phyloP scores from a whole-genome alignment of 2,113 vertebrate genomes.

The Anas platyrhynchos region DNA sequence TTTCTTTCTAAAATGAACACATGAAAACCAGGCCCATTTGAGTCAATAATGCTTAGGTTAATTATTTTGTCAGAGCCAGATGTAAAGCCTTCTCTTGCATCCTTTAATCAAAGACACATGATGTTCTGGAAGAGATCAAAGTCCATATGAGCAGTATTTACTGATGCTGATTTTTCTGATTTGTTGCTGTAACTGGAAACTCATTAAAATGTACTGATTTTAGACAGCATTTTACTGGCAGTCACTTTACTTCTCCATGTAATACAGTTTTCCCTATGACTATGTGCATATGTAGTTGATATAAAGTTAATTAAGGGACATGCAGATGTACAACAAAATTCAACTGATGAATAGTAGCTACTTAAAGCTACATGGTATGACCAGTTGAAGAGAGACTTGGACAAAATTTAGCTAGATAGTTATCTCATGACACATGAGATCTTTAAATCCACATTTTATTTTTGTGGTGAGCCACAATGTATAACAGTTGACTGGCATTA shows the following conservation, averaged over 20 bases:
- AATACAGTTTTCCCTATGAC: not conserved
- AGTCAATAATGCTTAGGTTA: not conserved
- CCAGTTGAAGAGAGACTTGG: not conserved
- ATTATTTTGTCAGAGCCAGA: not conserved
- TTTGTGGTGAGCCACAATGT: not conserved
- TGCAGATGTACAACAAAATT: not conserved
- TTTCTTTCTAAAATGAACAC: not conserved
- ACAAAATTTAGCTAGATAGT: not conserved
- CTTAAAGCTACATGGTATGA: not conserved
- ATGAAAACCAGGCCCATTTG: not conserved
- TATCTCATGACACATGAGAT: not conserved
- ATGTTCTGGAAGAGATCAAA: not conserved
- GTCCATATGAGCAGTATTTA: not conserved
- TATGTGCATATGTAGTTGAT: not conserved
- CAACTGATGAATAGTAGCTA: not conserved
- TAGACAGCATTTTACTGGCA: not conserved
- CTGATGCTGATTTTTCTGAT: not conserved
- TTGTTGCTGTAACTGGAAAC: not conserved
- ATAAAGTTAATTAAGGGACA: conserved; percentile 5
- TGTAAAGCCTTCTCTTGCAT: fast-evolving
- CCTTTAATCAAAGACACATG: not conserved
- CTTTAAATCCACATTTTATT: not conserved
- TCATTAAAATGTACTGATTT: not conserved
- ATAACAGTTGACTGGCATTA: not conserved
- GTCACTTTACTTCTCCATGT: not conserved